phyloP scores from a whole-genome alignment of 2,888 invertebrate genomes.

The Stegana nigrithorax region DNA sequence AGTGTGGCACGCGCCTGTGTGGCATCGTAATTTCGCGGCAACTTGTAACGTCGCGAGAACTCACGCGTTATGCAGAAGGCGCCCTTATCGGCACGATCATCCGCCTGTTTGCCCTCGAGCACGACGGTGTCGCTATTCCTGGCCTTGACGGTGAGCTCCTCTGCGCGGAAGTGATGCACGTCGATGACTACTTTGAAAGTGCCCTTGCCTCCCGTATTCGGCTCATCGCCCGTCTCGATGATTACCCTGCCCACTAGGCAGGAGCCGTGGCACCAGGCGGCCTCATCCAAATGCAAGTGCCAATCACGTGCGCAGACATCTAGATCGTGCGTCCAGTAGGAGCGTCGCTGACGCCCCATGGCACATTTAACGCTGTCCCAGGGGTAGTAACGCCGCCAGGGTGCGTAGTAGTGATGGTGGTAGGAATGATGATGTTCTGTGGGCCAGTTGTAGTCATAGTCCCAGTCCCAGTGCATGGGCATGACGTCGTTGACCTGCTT shows the following conservation, averaged over 20 bases:
- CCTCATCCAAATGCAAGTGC: slow-evolving; percentile 48
- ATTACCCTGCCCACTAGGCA: slow-evolving; percentile 58
- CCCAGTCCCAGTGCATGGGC: slow-evolving; percentile 60
- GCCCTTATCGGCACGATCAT: slow-evolving; percentile 53
- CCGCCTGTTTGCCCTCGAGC: slow-evolving; percentile 58
- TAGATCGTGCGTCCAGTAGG: slow-evolving; percentile 50
- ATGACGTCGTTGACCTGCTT: slow-evolving; percentile 26
- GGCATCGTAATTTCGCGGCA: slow-evolving; percentile 64
- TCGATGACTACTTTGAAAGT: slow-evolving; percentile 63
- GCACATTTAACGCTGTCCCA: slow-evolving; percentile 43
- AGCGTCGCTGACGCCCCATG: slow-evolving; percentile 45
- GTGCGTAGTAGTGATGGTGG: slow-evolving; percentile 48
- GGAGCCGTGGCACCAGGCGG: slow-evolving; percentile 62
- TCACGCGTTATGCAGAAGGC: slow-evolving; percentile 61
- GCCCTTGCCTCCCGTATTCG: slow-evolving; percentile 56
- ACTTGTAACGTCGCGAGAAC: slow-evolving; percentile 61
- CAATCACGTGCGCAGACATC: slow-evolving; percentile 58
- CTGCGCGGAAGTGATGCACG: slow-evolving; percentile 61
- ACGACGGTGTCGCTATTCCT: slow-evolving; percentile 60
- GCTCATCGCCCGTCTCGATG: slow-evolving; percentile 58
- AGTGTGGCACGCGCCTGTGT: slow-evolving; percentile 59
- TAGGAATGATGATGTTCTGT: slow-evolving; percentile 44
- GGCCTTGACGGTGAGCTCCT: slow-evolving; percentile 62
- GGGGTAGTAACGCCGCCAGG: slow-evolving; percentile 47
- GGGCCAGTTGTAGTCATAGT: slow-evolving; percentile 45